phyloP scores from a whole-genome alignment of 1,140 invertebrate species.

The Carposina sasakii region DNA sequence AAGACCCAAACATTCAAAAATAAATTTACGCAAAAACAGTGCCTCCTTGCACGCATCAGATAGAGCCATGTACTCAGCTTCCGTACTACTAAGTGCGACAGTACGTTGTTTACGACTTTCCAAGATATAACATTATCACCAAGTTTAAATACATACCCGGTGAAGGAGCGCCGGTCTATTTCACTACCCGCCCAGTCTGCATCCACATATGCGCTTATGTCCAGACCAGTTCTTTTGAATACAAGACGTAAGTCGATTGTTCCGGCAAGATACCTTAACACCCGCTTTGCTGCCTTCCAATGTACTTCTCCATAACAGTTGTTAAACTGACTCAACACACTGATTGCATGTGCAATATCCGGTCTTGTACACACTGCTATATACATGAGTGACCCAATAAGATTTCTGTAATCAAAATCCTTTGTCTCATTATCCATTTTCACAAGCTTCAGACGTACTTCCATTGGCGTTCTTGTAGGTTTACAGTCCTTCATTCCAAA shows the following conservation, averaged over 20 bases:
- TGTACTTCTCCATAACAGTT: slow-evolving; percentile 2
- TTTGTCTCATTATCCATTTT: neutral
- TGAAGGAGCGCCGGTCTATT: neutral
- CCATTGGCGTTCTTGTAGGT: neutral
- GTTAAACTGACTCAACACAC: slow-evolving; percentile 9
- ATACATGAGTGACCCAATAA: neutral
- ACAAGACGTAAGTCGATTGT: slow-evolving; percentile 2
- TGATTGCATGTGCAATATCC: slow-evolving; percentile 8
- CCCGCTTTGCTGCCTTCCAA: slow-evolving; percentile 9
- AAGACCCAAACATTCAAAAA: neutral
- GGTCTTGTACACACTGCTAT: slow-evolving; percentile 8
- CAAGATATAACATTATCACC: neutral
- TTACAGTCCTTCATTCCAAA: neutral
- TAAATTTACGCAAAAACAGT: neutral
- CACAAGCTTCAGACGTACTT: neutral
- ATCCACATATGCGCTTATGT: neutral
- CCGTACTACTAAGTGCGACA: neutral
- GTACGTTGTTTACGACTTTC: neutral
- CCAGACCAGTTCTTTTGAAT: neutral
- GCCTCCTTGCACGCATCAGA: neutral
- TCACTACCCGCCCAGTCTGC: neutral
- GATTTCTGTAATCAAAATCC: neutral
- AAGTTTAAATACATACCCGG: slow-evolving; percentile 1
- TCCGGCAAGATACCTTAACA: slow-evolving; percentile 7
- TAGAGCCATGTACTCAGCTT: neutral